Conservation (phyloP, 2,113 vertebrate species). For the Lota lota region DNA sequence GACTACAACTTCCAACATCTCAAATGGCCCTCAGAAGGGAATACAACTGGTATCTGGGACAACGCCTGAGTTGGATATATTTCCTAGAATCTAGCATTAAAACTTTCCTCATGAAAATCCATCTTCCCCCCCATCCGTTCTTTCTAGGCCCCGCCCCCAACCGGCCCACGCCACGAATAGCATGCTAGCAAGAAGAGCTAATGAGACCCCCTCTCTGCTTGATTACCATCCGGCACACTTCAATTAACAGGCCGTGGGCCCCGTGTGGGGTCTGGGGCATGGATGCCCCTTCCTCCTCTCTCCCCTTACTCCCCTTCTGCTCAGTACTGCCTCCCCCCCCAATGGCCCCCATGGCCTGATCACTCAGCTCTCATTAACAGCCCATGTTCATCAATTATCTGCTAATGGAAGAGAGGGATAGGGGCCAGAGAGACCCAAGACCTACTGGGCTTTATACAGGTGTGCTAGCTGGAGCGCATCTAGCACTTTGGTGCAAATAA, state of each 20-base stretch:
- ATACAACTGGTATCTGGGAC: slow-evolving; percentile 24
- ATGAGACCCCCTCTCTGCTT: slow-evolving; percentile 61
- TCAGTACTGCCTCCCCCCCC: slow-evolving; percentile 24
- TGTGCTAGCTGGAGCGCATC: slow-evolving; percentile 48
- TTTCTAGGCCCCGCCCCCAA: background rate
- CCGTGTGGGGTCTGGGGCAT: slow-evolving; percentile 56
- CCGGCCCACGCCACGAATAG: slow-evolving; percentile 39
- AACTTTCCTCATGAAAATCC: background rate
- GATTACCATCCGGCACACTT: slow-evolving; percentile 68
- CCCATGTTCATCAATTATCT: slow-evolving; percentile 73
- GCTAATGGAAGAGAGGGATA: slow-evolving; percentile 62
- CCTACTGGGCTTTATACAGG: slow-evolving; percentile 54
- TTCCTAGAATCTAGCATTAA: background rate
- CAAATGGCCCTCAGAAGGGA: slow-evolving; percentile 62
- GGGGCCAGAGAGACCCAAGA: slow-evolving; percentile 45
- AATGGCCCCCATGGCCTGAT: slow-evolving; percentile 50
- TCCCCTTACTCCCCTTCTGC: background rate
- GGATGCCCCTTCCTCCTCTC: slow-evolving; percentile 45
- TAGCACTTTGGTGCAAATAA: slow-evolving; percentile 59
- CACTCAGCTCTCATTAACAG: slow-evolving; percentile 67
- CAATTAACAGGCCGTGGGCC: slow-evolving; percentile 66
- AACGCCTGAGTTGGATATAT: background rate
- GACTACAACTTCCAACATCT: slow-evolving; percentile 53
- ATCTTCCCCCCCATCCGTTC: slow-evolving; percentile 9
- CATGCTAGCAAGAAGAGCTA: slow-evolving; percentile 52